Base-by-base conservation (phyloP, 2,888 invertebrate genomes). In the Hemistola chrysoprasaria region DNA sequence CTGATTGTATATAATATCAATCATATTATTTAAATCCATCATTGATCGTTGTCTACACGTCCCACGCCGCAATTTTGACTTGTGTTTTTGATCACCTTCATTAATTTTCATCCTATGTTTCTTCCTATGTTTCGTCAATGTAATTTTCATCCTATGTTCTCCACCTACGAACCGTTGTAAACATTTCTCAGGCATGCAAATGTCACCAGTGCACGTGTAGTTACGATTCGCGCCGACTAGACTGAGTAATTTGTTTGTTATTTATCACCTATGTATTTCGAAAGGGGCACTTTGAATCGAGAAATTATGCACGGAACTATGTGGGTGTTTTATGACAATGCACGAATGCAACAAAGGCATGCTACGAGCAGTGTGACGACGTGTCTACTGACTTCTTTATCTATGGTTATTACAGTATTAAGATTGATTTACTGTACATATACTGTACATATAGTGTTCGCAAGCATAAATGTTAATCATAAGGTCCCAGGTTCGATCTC, bases 241-340 rank as follows among this genome's bases (percentile, higher is more conserved):
- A 65, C 70, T 58, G 68, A 78, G 82, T 85, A 85, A 87, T 87
- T 86, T 81, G 83, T 81, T 63, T 46, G 75, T 83, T 81, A 82
- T 84, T 87, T 87, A 86, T 81, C 70, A 71, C 60, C 59, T 59
- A 62, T 77, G 71, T 79, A 76, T 84, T 80, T 79, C 76, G 79
- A 70, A 80, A 78, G 78, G 71, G 71, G 69, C 72, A 72, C 69
- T 65, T 74, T 77, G 78, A 78, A 84, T 87, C 79, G 78, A 69
- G 73, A 73, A 81, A 85, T 86, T 86, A 87, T 87, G 75, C 84
- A 57, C 59, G 61, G 55, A 49, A 50, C 54, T 50, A 70, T 84
- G 78, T 85, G 86, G 70, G 82, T 71, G 62, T 71, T 74, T 71
- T 80, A 78, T 78, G 81, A 84, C 83, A 83, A 81, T 78, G 79